A percentile compares a stretch with the other conserved stretches of the same genome.
phyloP scores from a whole-genome alignment of 2,797 vertebrate genomes.

The Brachyrhaphis roseni region DNA sequence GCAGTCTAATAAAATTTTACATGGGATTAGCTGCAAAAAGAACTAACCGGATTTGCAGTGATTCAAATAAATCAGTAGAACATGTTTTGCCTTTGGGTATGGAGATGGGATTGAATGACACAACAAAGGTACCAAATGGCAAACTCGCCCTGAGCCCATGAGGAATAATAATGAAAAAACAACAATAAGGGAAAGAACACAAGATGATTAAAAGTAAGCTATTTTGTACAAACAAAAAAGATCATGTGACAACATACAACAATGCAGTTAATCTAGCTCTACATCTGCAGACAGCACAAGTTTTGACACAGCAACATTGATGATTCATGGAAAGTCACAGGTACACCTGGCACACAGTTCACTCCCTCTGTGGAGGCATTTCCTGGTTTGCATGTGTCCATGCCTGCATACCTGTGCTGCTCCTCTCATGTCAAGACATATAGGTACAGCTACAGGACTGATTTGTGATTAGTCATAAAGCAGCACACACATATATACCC shows the following conservation, averaged over 20 bases:
- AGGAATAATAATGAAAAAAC: background rate
- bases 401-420: constrained; percentile 45
- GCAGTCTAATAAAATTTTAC: background rate
- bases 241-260: constrained; percentile 16
- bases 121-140: background rate
- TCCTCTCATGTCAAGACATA: constrained; percentile 29
- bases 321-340: constrained; percentile 52
- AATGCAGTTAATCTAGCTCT: constrained; percentile 34
- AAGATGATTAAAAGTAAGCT: background rate
- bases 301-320: constrained; percentile 16
- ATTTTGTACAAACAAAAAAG: constrained; percentile 19
- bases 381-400: constrained; percentile 65
- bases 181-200: background rate
- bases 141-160: background rate
- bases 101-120: background rate
- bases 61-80: background rate
- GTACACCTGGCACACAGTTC: constrained; percentile 55
- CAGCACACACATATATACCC: constrained; percentile 7
- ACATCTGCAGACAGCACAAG: constrained; percentile 9
- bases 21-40: background rate
- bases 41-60: background rate
- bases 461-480: constrained; percentile 22
- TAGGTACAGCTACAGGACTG: constrained; percentile 16
- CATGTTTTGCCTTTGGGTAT: background rate
- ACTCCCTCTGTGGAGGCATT: constrained; percentile 62